Percentiles rank a stretch among this genome's conserved stretches.
phyloP scores from a whole-genome alignment of 2,113 vertebrate genomes.

The Promerops cafer region DNA sequence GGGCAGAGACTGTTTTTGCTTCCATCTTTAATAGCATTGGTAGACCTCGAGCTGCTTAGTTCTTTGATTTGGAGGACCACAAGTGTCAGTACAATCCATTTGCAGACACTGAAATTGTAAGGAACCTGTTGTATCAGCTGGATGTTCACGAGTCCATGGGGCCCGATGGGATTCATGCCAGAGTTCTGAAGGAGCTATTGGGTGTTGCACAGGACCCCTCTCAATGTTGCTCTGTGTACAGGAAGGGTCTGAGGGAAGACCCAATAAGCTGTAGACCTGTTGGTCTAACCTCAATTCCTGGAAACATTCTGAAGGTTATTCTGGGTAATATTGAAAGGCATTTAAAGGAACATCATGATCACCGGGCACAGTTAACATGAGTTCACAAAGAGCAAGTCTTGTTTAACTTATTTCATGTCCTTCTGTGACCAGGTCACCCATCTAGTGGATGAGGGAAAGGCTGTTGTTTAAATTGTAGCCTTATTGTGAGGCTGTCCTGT shows the following conservation, averaged over 20 bases:
- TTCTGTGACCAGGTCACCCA: neutral
- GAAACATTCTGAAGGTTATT: neutral
- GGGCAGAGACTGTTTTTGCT: neutral
- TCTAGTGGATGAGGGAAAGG: neutral
- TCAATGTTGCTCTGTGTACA: fast-evolving
- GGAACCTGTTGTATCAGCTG: neutral
- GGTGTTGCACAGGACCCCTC: neutral
- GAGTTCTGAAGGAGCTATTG: neutral
- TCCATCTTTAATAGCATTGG: neutral
- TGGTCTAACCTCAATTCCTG: neutral
- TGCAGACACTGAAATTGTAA: neutral
- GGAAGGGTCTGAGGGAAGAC: neutral
- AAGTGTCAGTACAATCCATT: neutral
- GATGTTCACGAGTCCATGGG: neutral
- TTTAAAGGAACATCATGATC: neutral
- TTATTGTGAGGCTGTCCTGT: neutral
- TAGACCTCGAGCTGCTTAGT: neutral
- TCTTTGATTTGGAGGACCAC: neutral
- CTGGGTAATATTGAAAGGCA: neutral
- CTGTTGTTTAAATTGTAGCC: neutral
- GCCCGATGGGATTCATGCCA: neutral
- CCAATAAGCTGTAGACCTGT: neutral
- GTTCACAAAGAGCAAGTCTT: neutral
- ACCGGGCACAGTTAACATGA: neutral
- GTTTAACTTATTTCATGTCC: neutral